Evolutionary conservation across 2,888 invertebrate genomes (phyloP), one percentile per base, ranked within the genome.

Genomic region (Melikaiella ostensackeni): DNA sequence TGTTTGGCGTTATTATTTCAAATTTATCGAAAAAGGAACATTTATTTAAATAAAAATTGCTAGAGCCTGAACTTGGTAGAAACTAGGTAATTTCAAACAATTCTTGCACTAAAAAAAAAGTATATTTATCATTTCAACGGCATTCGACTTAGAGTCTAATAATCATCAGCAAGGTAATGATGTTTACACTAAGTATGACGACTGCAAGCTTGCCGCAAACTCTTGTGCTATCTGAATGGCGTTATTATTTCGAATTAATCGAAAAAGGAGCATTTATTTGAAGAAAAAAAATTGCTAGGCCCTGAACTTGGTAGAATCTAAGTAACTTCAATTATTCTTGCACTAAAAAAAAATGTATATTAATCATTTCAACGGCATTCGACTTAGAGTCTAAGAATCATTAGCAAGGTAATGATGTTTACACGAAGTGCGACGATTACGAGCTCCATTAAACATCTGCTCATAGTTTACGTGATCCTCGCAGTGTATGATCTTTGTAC

Each of bases 401-500:
- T 50, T 30, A 19, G 27, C 50, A 30, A 50, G 2, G 30, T 30
- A 30, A 70, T n/a, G 30, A 33, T 70, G 50, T 70, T 70, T 70
- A 50, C 50, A 66, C 24, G 27, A 27, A 50, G n/a, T 33, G 13
- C 33, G 70, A 70, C 30, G 30, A 46, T 46, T 38, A 46, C 42
- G 16, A 66, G 27, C 30, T 5, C 30, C 30, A 50, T 70, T 46
- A 70, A 70, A 50, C 70, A 70, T 70, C 50, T 70, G 50, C 30
- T n/a, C 30, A n/a, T 50, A 50, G 30, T 59, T 24, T 59, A 24
- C 57, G 57, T 16, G 46, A 70, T 66, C 16, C 9, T 66, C 27
- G 1, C 38, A 16, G 46, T 50, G n/a, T 66, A 7, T 46, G 46
- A 9, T 42, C 66, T 13, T 50, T 66, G 42, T 24, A n/a, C 19